Conservation (phyloP, 2,797 vertebrate species). For the Eulemur coronatus region DNA sequence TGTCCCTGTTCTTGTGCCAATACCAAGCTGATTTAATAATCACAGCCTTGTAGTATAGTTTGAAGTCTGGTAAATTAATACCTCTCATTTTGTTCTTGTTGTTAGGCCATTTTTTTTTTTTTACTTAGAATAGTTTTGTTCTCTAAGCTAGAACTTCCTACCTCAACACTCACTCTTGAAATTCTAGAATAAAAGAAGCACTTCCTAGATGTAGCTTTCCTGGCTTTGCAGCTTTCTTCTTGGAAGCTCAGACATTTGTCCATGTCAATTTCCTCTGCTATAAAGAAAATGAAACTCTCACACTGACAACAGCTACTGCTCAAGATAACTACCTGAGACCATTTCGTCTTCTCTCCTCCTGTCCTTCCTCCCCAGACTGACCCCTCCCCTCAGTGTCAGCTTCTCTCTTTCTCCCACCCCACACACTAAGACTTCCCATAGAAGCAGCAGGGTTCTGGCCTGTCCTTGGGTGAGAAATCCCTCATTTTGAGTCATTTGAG, state of each 20-base stretch:
- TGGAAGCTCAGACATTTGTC: not conserved
- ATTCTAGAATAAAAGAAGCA: not conserved
- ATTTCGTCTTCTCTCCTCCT: not conserved
- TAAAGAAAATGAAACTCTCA: conserved; percentile 18
- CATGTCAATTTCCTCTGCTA: not conserved
- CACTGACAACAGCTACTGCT: not conserved
- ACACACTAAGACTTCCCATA: not conserved
- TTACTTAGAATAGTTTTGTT: not conserved
- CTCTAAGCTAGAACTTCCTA: not conserved
- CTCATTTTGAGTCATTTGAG: not conserved
- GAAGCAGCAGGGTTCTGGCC: not conserved
- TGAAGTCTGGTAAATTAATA: no score
- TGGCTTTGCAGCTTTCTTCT: not conserved
- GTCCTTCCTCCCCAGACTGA: not conserved
- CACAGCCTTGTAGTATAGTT: no score
- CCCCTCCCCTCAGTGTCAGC: fast-evolving
- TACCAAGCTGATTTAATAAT: no score
- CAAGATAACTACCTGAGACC: not conserved
- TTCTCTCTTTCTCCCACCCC: not conserved
- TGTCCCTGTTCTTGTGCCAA: no score
- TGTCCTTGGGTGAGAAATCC: not conserved
- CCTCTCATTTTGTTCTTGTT: no score
- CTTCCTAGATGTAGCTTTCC: not conserved
- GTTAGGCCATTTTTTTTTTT: not conserved
- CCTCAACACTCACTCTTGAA: not conserved